Percentiles rank a stretch among this genome's conserved stretches.
Conservation (phyloP, 2,113 vertebrate species). For the Hippocampus zosterae region DNA sequence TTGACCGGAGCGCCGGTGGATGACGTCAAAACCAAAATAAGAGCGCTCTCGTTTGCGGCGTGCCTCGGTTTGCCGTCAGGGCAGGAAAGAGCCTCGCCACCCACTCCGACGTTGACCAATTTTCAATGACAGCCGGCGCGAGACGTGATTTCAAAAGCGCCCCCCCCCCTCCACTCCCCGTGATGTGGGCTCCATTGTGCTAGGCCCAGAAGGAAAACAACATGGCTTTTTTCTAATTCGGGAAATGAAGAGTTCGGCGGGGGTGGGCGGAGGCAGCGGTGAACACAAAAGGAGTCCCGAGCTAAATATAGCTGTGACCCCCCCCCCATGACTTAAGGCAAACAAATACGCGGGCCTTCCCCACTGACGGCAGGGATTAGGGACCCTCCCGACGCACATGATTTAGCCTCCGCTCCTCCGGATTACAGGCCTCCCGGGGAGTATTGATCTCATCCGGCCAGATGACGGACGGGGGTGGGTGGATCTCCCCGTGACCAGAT, state of each 20-base stretch:
- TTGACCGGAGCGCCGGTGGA: not conserved
- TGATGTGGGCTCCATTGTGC: constrained; percentile 27
- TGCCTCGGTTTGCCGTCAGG: not conserved
- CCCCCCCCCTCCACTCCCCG: not conserved
- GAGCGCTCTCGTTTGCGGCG: not conserved
- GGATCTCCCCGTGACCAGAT: not conserved
- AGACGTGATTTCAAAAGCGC: constrained; percentile 35
- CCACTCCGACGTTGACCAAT: constrained; percentile 11
- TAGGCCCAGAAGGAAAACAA: constrained; percentile 43
- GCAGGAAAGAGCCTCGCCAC: not conserved
- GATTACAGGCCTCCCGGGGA: constrained; percentile 3
- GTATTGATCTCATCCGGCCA: constrained; percentile 14
- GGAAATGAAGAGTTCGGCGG: constrained; percentile 45
- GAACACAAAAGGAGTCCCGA: constrained; percentile 45
- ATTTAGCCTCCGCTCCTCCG: constrained; percentile 34
- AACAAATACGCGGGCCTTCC: constrained; percentile 33
- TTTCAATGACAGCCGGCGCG: constrained; percentile 26
- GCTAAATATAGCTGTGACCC: constrained; percentile 35
- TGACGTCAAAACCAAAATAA: not conserved
- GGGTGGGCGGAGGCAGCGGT: not conserved
- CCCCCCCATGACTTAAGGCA: constrained; percentile 21
- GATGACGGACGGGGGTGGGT: not conserved
- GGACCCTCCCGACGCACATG: constrained; percentile 41
- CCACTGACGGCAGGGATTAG: constrained; percentile 46
- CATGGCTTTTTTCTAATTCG: constrained; percentile 18